Percentiles rank a stretch among this genome's conserved stretches.
Conservation (phyloP, 2,797 vertebrate genomes). For the Chrysocyon brachyurus region DNA sequence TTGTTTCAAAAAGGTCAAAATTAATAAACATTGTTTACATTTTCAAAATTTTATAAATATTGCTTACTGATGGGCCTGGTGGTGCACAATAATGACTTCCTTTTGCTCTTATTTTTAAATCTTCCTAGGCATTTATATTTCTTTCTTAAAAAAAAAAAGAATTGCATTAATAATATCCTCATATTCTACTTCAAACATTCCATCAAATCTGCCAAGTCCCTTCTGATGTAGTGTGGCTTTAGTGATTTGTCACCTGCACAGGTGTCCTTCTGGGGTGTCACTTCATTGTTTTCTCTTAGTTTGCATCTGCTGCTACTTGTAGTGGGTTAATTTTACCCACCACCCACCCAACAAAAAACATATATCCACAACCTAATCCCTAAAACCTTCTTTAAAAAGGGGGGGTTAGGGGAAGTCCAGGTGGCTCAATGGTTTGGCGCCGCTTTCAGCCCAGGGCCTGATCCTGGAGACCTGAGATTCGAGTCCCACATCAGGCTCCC, state of each 20-base stretch:
- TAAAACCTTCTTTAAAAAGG: not conserved
- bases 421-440: too few species aligned
- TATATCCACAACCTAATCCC: not conserved
- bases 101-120: not conserved
- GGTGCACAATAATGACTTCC: not conserved
- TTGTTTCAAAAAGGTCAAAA: not conserved
- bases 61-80: not conserved
- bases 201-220: not conserved
- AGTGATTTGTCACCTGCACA: not conserved
- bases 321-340: not conserved
- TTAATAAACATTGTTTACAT: not conserved
- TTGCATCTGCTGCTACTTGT: not conserved
- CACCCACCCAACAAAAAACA: not conserved
- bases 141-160: not conserved
- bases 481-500: too few species aligned
- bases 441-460: too few species aligned
- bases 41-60: not conserved
- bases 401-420: too few species aligned
- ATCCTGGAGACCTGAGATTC: too few species aligned
- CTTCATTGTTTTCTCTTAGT: not conserved
- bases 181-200: not conserved
- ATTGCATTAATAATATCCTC: not conserved
- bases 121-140: not conserved
- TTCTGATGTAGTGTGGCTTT: not conserved
- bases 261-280: not conserved